phyloP scores from a whole-genome alignment of 2,888 invertebrate genomes.

The Drosophila testacea region DNA sequence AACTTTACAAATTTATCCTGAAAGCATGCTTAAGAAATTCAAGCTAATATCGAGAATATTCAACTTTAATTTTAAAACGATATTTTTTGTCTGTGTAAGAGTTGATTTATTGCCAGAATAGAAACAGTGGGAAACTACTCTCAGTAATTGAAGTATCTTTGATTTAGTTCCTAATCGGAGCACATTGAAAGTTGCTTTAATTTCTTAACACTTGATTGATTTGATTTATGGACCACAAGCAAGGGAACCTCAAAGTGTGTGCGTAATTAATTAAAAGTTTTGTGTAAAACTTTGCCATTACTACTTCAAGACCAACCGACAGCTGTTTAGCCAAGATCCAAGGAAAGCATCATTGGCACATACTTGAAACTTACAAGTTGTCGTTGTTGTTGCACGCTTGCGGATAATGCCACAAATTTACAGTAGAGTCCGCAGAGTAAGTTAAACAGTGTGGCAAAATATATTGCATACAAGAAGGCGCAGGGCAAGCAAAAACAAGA shows the following conservation, averaged over 20 bases:
- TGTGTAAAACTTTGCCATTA: conserved; percentile 25
- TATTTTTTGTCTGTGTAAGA: background rate
- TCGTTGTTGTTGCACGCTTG: conserved; percentile 30
- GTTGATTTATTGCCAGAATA: background rate
- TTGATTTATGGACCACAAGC: conserved; percentile 37
- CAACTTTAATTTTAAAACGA: too few species aligned
- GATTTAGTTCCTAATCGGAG: background rate
- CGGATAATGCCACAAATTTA: conserved; percentile 39
- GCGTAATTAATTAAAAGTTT: conserved; percentile 73
- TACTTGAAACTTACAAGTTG: conserved; percentile 41
- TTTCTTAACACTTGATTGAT: conserved; percentile 28
- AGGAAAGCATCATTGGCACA: conserved; percentile 24
- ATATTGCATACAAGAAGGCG: conserved; percentile 42
- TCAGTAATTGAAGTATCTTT: conserved; percentile 6
- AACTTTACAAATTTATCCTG: too few species aligned
- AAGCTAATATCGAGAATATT: too few species aligned
- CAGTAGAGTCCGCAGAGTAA: conserved; percentile 24
- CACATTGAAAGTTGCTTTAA: conserved; percentile 5
- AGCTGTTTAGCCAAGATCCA: conserved; percentile 17
- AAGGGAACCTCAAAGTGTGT: conserved; percentile 7
- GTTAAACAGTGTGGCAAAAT: conserved; percentile 48
- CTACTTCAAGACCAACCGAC: background rate
- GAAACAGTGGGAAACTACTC: background rate
- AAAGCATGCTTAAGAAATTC: too few species aligned
- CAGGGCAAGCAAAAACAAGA: conserved; percentile 24